Conservation (phyloP, 2,888 invertebrate genomes). For the Seira sanloemensis region DNA sequence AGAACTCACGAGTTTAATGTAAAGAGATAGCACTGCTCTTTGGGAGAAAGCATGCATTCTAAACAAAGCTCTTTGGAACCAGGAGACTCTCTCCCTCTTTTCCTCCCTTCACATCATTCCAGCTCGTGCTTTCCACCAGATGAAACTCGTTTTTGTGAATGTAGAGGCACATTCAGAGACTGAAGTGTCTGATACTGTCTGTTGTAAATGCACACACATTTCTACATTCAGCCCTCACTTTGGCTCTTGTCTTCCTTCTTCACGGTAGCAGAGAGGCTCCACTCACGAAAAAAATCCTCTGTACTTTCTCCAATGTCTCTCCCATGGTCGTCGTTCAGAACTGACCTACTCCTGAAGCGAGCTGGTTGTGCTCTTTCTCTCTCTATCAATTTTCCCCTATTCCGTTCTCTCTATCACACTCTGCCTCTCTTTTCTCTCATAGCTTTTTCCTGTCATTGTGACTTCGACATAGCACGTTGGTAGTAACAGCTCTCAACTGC, state of each 20-base stretch:
- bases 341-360: slow-evolving; percentile 71
- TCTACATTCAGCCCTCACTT: slow-evolving; percentile 29
- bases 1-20: not conserved
- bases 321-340: slow-evolving; percentile 65
- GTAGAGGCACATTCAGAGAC: slow-evolving; percentile 30
- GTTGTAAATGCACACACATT: slow-evolving; percentile 18
- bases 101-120: slow-evolving; percentile 31
- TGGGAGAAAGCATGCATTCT: slow-evolving; percentile 22
- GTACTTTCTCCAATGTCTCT: slow-evolving; percentile 61
- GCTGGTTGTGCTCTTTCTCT: slow-evolving; percentile 64
- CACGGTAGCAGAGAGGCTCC: slow-evolving; percentile 8
- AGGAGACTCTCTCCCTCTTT: slow-evolving; percentile 10
- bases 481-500: not conserved
- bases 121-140: slow-evolving; percentile 31
- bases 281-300: slow-evolving; percentile 38
- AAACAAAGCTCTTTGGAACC: not conserved
- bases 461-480: not conserved
- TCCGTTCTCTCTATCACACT: slow-evolving; percentile 27
- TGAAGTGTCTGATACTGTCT: slow-evolving; percentile 16
- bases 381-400: slow-evolving; percentile 9
- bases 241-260: slow-evolving; percentile 36
- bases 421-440: slow-evolving; percentile 20
- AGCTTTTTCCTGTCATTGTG: slow-evolving; percentile 41
- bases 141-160: slow-evolving; percentile 26
- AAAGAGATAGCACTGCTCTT: slow-evolving; percentile 18